Evolutionary conservation across 2,113 vertebrate genomes (phyloP).

Genomic region (Seriola quinqueradiata): DNA sequence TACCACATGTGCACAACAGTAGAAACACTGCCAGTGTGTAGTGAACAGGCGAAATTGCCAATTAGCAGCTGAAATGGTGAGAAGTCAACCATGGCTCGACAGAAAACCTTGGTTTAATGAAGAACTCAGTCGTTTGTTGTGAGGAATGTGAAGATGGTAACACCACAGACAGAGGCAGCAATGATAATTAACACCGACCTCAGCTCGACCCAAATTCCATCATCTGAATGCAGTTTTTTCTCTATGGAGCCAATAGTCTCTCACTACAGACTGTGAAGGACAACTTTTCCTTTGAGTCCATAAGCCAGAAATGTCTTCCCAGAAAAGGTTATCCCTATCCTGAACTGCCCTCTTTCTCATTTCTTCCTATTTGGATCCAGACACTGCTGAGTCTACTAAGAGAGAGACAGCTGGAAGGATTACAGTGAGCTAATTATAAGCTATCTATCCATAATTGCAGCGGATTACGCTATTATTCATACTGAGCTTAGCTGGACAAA

Average conservation of each 20-base stretch:
- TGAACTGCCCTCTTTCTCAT: conserved; percentile 48
- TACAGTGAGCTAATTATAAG: conserved; percentile 73
- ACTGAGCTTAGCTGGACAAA: conserved; percentile 58
- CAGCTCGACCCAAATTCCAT: conserved; percentile 28
- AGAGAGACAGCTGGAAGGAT: conserved; percentile 69
- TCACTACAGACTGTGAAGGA: conserved; percentile 45
- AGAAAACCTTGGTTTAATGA: conserved; percentile 20
- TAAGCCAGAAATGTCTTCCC: conserved; percentile 29
- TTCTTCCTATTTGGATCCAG: conserved; percentile 54
- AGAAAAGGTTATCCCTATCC: conserved; percentile 45
- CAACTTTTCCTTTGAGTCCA: conserved; percentile 35
- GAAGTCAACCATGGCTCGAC: conserved; percentile 45
- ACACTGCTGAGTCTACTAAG: conserved; percentile 54
- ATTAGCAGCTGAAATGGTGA: no score
- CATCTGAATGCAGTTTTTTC: conserved; percentile 8
- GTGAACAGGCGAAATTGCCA: no score
- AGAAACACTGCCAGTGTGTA: no score
- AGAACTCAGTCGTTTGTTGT: conserved; percentile 14
- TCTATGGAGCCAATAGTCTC: not conserved
- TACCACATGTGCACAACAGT: no score
- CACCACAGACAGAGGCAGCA: conserved; percentile 12
- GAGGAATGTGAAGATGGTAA: conserved; percentile 32
- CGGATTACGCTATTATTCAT: conserved; percentile 70
- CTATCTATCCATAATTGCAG: conserved; percentile 73
- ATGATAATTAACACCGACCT: conserved; percentile 55